Evolutionary conservation across 2,888 invertebrate species (phyloP).

Genomic region (Cataglyphis cursor): DNA sequence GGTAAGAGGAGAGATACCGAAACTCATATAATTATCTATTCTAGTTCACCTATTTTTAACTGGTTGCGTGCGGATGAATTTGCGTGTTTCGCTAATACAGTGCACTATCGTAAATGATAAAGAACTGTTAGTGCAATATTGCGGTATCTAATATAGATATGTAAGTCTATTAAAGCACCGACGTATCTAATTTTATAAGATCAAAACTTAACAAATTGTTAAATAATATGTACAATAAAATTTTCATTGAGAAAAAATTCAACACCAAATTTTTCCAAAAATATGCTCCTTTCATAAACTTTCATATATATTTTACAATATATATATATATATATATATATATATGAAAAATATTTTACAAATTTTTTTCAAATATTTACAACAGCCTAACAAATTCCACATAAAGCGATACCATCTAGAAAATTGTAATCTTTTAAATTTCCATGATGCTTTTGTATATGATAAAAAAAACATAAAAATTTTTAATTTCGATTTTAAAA

Average conservation of each 20-base stretch:
- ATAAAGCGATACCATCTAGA: background rate
- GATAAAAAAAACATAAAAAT: background rate
- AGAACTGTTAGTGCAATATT: slow-evolving; percentile 19
- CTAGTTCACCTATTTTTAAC: slow-evolving; percentile 42
- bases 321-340: background rate
- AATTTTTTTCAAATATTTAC: background rate
- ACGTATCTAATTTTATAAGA: slow-evolving; percentile 6
- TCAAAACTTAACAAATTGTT: background rate
- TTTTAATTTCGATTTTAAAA: slow-evolving; percentile 24
- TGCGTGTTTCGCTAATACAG: slow-evolving; percentile 34
- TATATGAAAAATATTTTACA: background rate
- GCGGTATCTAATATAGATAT: background rate
- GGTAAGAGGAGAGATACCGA: slow-evolving; percentile 1
- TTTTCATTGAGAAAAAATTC: background rate
- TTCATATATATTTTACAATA: background rate
- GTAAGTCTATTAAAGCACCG: slow-evolving; percentile 4
- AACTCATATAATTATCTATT: slow-evolving; percentile 1
- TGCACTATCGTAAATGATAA: slow-evolving; percentile 19
- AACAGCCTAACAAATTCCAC: background rate
- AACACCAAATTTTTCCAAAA: background rate
- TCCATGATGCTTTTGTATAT: background rate
- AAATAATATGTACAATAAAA: background rate
- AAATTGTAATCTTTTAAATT: background rate
- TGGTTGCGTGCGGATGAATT: slow-evolving; percentile 35
- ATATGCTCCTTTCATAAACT: background rate